Conservation (phyloP, 2,888 invertebrate species). For the Melanophora roralis region DNA sequence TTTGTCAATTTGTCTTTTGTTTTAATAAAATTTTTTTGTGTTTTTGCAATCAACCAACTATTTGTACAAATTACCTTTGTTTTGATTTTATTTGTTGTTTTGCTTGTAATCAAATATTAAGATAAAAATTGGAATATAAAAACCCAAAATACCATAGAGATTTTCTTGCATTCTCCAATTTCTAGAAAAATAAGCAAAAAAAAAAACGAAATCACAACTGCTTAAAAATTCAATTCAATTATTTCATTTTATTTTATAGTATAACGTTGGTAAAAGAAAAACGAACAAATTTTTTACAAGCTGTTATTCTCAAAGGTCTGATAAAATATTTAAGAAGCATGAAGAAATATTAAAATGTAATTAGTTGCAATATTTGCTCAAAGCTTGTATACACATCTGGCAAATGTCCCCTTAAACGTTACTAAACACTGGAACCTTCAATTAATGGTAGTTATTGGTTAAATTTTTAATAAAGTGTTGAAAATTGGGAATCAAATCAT, state of each 20-base stretch:
- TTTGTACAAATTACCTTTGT: background rate
- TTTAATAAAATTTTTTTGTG: background rate
- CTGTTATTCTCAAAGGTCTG: constrained; percentile 18
- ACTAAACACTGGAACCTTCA: background rate
- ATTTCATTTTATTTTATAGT: constrained; percentile 3
- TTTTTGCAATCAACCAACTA: constrained; percentile 19
- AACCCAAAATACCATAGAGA: constrained; percentile 16
- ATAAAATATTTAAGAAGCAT: constrained; percentile 44
- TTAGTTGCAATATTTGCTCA: constrained; percentile 35
- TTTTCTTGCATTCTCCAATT: background rate
- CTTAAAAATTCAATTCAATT: constrained; percentile 36
- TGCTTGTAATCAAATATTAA: constrained; percentile 34
- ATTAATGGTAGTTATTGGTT: background rate
- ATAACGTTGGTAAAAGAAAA: background rate
- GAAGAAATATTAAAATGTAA: constrained; percentile 56
- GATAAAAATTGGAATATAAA: constrained; percentile 10
- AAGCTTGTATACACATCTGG: background rate
- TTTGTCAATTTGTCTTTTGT: constrained; percentile 40
- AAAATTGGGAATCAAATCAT: constrained; percentile 12
- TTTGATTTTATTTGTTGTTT: background rate
- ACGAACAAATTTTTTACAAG: background rate
- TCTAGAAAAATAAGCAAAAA: background rate
- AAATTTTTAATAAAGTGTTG: constrained; percentile 39
- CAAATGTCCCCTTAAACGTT: constrained; percentile 30
- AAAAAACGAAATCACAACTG: background rate